These are phyloP conservation scores for Taurulus bubalis DNA, from an alignment of 2,113 vertebrate species.

Conservation along the genomic window DNA sequence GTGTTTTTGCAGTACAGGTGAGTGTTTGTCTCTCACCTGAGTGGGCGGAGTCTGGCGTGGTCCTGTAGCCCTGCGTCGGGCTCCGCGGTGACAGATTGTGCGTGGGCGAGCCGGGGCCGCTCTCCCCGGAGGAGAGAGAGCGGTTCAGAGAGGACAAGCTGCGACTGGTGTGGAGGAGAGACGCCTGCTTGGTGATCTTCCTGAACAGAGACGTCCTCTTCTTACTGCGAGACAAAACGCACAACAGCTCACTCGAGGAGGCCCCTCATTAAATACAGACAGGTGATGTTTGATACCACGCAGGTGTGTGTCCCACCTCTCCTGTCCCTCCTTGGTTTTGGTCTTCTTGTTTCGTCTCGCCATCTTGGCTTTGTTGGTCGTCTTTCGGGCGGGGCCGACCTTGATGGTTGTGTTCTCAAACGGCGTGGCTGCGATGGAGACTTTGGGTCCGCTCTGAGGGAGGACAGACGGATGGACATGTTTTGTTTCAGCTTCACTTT, in stretches of 20 bases:
- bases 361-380: slow-evolving; percentile 94
- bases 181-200: slow-evolving; percentile 95
- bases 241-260: background rate
- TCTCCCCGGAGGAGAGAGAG: slow-evolving; percentile 96
- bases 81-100: slow-evolving; percentile 95
- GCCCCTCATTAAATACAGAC: background rate
- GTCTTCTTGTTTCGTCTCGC: slow-evolving; percentile 94
- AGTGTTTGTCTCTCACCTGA: slow-evolving; percentile 84
- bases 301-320: slow-evolving; percentile 83
- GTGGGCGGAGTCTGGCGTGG: slow-evolving; percentile 90
- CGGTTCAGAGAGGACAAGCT: slow-evolving; percentile 95
- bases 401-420: slow-evolving; percentile 99
- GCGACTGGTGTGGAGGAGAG: slow-evolving; percentile 95
- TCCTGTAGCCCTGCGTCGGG: slow-evolving; percentile 93
- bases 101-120: slow-evolving; percentile 94
- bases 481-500: background rate
- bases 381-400: slow-evolving; percentile 93
- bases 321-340: slow-evolving; percentile 93
- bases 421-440: slow-evolving; percentile 94
- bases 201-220: slow-evolving; percentile 94
- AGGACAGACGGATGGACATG: background rate
- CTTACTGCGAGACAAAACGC: slow-evolving; percentile 78
- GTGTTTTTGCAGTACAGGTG: background rate
- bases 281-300: rapidly evolving
- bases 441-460: slow-evolving; percentile 93